Evolutionary conservation across 2,797 vertebrate genomes (phyloP).

Genomic region (Pteronotus mesoamericanus): DNA sequence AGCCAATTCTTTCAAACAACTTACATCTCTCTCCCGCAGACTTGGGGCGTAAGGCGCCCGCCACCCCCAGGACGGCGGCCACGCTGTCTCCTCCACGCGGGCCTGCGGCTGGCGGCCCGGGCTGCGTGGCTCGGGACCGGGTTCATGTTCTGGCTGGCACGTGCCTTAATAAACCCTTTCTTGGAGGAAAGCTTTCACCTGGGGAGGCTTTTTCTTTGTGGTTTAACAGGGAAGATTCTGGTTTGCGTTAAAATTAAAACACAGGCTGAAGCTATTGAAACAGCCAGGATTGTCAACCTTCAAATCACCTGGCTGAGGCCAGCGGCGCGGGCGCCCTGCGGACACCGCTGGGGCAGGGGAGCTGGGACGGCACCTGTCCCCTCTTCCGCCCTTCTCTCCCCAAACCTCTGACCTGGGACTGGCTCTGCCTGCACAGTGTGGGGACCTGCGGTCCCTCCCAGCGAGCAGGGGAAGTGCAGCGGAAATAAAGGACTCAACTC

Average conservation of each 20-base stretch:
- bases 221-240: background rate
- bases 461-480: background rate
- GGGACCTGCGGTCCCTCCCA: background rate
- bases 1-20: background rate
- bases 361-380: background rate
- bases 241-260: background rate
- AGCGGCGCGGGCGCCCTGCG: background rate
- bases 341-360: background rate
- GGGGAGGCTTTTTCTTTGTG: background rate
- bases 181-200: background rate
- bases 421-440: background rate
- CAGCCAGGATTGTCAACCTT: background rate
- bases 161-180: background rate
- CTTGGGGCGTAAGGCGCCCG: background rate
- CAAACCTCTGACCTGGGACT: background rate
- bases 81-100: fast-evolving
- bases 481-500: background rate
- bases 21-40: no score
- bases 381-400: background rate
- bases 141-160: background rate
- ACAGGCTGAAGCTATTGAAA: background rate
- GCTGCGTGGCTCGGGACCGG: no score
- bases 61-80: background rate
- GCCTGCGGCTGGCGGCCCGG: background rate
- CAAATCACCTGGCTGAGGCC: background rate